Evolutionary conservation across 2,797 vertebrate genomes (phyloP).

Genomic region (Lophius americanus): DNA sequence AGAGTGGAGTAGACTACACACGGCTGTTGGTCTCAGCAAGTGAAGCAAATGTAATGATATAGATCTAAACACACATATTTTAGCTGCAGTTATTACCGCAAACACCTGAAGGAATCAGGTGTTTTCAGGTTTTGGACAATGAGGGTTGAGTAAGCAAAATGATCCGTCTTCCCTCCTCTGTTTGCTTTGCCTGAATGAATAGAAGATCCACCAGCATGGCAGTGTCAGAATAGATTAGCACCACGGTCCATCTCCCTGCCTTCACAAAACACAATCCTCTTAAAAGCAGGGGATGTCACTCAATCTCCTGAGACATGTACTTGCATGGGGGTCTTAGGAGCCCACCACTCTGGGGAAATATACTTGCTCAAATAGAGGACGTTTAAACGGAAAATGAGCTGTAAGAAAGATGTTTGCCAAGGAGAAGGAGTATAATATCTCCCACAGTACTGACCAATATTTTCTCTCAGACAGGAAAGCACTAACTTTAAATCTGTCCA

Average conservation of each 20-base stretch:
- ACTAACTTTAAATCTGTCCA: background rate
- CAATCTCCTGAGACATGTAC: slow-evolving; percentile 74
- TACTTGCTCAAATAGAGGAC: slow-evolving; percentile 70
- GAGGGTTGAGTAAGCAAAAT: slow-evolving; percentile 59
- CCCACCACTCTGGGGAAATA: slow-evolving; percentile 64
- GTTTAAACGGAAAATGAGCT: slow-evolving; percentile 61
- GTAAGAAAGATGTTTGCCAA: slow-evolving; percentile 47
- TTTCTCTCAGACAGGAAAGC: slow-evolving; percentile 5
- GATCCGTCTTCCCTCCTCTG: slow-evolving; percentile 51
- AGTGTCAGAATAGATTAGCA: slow-evolving; percentile 79
- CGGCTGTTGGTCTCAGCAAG: slow-evolving; percentile 19
- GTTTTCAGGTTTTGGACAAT: slow-evolving; percentile 47
- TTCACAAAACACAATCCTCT: slow-evolving; percentile 77
- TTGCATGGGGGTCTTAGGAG: slow-evolving; percentile 63
- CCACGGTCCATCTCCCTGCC: slow-evolving; percentile 71
- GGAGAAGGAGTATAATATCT: slow-evolving; percentile 20
- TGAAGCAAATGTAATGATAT: slow-evolving; percentile 35
- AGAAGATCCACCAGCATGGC: slow-evolving; percentile 73
- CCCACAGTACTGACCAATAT: background rate
- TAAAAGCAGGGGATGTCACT: slow-evolving; percentile 76
- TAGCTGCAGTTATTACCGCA: slow-evolving; percentile 23
- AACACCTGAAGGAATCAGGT: slow-evolving; percentile 51
- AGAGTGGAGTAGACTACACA: slow-evolving; percentile 12
- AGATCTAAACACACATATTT: slow-evolving; percentile 40
- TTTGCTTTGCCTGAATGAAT: slow-evolving; percentile 74